phyloP scores from a whole-genome alignment of 2,888 invertebrate genomes.

The Tuta absoluta region DNA sequence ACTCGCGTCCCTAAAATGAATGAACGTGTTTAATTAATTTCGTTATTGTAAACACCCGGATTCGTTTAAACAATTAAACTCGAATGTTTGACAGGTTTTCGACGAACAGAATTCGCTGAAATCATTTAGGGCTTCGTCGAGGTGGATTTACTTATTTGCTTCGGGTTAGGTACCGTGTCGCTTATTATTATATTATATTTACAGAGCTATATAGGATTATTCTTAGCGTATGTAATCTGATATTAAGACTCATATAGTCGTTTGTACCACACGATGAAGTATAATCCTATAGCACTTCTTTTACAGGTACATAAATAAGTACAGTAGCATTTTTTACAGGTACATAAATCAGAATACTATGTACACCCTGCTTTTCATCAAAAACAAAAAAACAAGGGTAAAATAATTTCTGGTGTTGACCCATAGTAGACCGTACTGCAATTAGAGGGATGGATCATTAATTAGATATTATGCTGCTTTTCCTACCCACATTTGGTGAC shows the following conservation, averaged over 20 bases:
- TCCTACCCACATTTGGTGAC: constrained; percentile 12
- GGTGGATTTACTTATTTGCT: neutral
- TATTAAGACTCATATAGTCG: no score
- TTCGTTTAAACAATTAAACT: neutral
- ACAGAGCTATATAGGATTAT: no score
- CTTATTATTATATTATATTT: no score
- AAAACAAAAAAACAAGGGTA: no score
- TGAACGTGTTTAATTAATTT: neutral
- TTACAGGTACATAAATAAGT: no score
- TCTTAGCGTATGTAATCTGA: no score
- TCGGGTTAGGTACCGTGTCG: no score
- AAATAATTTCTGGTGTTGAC: neutral
- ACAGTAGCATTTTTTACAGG: no score
- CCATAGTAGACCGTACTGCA: constrained; percentile 6
- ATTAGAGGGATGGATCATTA: constrained; percentile 11
- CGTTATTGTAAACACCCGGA: neutral
- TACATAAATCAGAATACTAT: no score
- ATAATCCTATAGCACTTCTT: no score
- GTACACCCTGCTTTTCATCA: no score
- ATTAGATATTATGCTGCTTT: constrained; percentile 2
- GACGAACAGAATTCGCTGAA: neutral
- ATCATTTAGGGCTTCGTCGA: neutral
- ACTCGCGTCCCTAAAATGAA: neutral
- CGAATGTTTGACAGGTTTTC: neutral
- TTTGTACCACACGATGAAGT: no score